These are phyloP conservation scores for Pandemis corylana DNA, from an alignment of 2,888 invertebrate genomes.

Conservation along the genomic window DNA sequence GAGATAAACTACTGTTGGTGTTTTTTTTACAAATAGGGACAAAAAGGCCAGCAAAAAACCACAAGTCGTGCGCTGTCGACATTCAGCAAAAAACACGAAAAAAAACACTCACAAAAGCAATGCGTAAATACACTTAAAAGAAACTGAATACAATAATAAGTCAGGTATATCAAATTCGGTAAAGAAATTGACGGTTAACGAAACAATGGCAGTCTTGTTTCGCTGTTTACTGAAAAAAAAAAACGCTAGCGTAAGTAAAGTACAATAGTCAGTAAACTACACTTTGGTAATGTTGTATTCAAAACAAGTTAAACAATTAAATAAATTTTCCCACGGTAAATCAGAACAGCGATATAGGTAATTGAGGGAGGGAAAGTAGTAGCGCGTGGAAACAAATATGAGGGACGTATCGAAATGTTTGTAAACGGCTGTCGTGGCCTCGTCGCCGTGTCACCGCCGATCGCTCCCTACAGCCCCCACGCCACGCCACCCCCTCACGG, in stretches of 20 bases:
- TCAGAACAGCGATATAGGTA: conserved; percentile 49
- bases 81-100: conserved; percentile 24
- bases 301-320: conserved; percentile 30
- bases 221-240: conserved; percentile 20
- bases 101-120: conserved; percentile 37
- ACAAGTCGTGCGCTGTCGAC: conserved; percentile 24
- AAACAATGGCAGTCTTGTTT: conserved; percentile 34
- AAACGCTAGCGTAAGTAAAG: conserved; percentile 1
- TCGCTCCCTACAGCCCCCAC: conserved; percentile 63
- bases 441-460: conserved; percentile 67
- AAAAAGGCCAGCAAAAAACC: conserved; percentile 22
- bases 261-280: conserved; percentile 23
- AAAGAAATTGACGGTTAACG: conserved; percentile 37
- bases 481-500: conserved; percentile 33
- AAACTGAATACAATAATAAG: conserved; percentile 32
- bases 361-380: conserved; percentile 67
- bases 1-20: conserved; percentile 14
- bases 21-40: conserved; percentile 22
- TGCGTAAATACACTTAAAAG: conserved; percentile 35
- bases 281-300: conserved; percentile 28
- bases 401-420: conserved; percentile 80
- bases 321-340: conserved; percentile 40
- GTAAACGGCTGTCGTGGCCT: conserved; percentile 70
- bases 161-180: conserved; percentile 37
- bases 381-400: conserved; percentile 74